Conservation (phyloP, 2,888 invertebrate species). For the Parnassius mnemosyne region DNA sequence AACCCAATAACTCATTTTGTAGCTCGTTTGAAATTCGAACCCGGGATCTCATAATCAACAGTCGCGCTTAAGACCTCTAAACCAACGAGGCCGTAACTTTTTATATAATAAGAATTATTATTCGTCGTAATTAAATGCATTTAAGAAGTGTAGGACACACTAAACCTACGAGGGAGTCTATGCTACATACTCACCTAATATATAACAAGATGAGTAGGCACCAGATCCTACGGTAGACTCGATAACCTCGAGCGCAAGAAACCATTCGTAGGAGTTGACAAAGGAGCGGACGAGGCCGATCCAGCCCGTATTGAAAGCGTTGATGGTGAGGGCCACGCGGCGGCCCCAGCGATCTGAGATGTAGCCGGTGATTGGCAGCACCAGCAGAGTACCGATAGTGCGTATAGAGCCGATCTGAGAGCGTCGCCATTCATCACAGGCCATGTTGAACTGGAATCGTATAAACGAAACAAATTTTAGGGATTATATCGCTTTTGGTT, state of each 20-base stretch:
- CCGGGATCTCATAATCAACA: too few relatives aligned
- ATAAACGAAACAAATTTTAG: background rate
- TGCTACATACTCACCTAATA: constrained; percentile 77
- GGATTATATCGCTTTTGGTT: too few relatives aligned
- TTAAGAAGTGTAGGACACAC: too few relatives aligned
- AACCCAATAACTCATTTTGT: too few relatives aligned
- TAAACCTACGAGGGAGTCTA: background rate
- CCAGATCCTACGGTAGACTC: constrained; percentile 86
- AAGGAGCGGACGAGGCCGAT: constrained; percentile 85
- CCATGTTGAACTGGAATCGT: constrained; percentile 78
- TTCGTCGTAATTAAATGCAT: too few relatives aligned
- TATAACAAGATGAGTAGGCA: constrained; percentile 86
- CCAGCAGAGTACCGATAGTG: constrained; percentile 85
- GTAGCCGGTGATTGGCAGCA: constrained; percentile 85
- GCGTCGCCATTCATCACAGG: constrained; percentile 86
- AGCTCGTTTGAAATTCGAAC: too few relatives aligned
- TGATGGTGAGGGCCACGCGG: constrained; percentile 80
- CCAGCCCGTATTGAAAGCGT: constrained; percentile 82
- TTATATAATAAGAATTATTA: too few relatives aligned
- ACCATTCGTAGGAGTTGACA: constrained; percentile 85
- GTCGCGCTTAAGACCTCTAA: too few relatives aligned
- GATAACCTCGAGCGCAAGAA: constrained; percentile 84
- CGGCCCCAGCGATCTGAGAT: constrained; percentile 88
- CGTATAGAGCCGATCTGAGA: constrained; percentile 87
- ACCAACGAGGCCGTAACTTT: too few relatives aligned